Base-by-base conservation (phyloP, 2,113 vertebrate species). In the Geococcyx californianus region DNA sequence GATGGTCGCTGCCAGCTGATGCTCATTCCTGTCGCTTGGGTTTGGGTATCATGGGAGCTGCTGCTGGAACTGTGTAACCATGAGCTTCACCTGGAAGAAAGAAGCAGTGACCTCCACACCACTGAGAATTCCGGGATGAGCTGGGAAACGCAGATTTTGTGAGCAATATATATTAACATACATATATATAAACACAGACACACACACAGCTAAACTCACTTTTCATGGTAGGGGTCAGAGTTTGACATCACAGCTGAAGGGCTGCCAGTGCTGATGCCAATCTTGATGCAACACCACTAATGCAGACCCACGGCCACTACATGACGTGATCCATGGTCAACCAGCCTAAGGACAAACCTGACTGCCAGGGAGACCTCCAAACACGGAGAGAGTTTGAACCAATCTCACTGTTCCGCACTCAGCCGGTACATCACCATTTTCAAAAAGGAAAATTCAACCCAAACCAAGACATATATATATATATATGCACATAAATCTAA, bases 381-480 rank as follows among this genome's bases (percentile, higher is more conserved):
- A 29, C 6, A 2, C n/a, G 11, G 21, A 28, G 24, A 19, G 16
- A 20, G 24, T 9, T 20, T 15, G 56, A 44, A 24, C 13, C 3
- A 0, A 36, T 6, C 45, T 19, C 8, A 0, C 38, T 29, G 16
- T n/a, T 38, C 58, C 2, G 1, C 2, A 1, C 36, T 40, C 60
- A 45, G 14, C 83, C 77, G 45, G 25, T 40, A 6, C 20, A 6
- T 16, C 13, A 0, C 14, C 23, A 49, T 24, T 49, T 49, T 47
- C 45, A 47, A 42, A 45, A 34, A 11, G 31, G 9, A 34, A 51
- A 56, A 18, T 7, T 40, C 69, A 62, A 4, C 36, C 34, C 42
- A 25, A 16, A 8, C 45, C 9, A 7, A 7, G 17, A 17, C 16
- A 9, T 0, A 3, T 2, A 31, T 6, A 9, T 0, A 3, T 2